Percentiles rank a stretch among this genome's conserved stretches.
Evolutionary conservation across 1,140 invertebrate genomes (phyloP).

Genomic region (Trichomalopsis sarcophagae): DNA sequence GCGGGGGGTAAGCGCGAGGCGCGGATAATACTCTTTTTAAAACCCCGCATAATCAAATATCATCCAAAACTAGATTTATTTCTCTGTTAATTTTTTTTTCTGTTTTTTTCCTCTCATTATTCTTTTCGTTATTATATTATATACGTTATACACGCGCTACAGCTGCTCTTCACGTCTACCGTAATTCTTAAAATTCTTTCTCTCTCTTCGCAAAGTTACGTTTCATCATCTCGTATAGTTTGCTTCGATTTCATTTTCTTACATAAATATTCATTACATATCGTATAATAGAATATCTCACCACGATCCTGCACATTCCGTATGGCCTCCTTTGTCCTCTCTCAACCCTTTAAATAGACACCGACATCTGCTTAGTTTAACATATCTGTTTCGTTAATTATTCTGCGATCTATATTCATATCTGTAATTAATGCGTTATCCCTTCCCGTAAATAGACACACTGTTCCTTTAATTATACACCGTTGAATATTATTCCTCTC

Average conservation of each 20-base stretch:
- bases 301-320: not conserved
- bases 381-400: conserved; percentile 24
- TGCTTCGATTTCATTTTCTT: conserved; percentile 36
- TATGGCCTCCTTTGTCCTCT: not conserved
- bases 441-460: too few relatives aligned
- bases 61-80: conserved; percentile 58
- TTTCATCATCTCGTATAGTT: conserved; percentile 1
- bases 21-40: conserved; percentile 20
- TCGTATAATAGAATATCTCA: conserved; percentile 28
- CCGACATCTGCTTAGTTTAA: conserved; percentile 39
- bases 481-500: not conserved
- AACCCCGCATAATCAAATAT: conserved; percentile 54
- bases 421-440: not conserved
- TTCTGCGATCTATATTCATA: conserved; percentile 13
- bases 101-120: conserved; percentile 31
- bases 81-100: conserved; percentile 48
- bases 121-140: conserved; percentile 1
- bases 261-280: conserved; percentile 43
- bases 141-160: not conserved
- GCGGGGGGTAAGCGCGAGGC: conserved; percentile 45
- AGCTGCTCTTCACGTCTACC: not conserved
- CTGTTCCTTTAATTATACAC: conserved; percentile 11
- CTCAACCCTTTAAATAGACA: conserved; percentile 43
- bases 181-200: not conserved
- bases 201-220: not conserved